Conservation (phyloP, 2,113 vertebrate genomes). For the Hepsetus odoe region DNA sequence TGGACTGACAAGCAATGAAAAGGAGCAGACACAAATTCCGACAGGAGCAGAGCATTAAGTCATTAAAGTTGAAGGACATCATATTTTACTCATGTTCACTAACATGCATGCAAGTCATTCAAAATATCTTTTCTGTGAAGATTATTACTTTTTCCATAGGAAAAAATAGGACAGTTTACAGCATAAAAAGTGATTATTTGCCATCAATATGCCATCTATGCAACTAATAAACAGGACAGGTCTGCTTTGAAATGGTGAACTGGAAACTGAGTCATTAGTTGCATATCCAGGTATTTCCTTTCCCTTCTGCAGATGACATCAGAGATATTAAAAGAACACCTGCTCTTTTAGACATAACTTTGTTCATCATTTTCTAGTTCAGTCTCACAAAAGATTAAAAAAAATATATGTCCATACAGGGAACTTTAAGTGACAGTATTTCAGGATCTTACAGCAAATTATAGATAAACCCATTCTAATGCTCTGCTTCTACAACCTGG, state of each 20-base stretch:
- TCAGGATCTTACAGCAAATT: neutral
- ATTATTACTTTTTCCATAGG: too few relatives aligned
- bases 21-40: neutral
- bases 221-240: neutral
- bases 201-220: neutral
- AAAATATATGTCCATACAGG: too few relatives aligned
- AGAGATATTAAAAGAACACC: neutral
- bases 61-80: neutral
- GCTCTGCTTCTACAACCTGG: neutral
- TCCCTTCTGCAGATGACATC: neutral
- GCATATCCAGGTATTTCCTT: neutral
- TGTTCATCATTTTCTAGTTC: too few relatives aligned
- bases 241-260: neutral
- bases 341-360: too few relatives aligned
- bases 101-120: too few relatives aligned
- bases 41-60: neutral
- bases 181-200: neutral
- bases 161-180: neutral
- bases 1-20: constrained; percentile 32
- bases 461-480: neutral
- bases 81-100: too few relatives aligned
- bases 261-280: neutral
- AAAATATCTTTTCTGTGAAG: too few relatives aligned
- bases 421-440: neutral
- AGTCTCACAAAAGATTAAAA: too few relatives aligned